These are phyloP conservation scores for Folsomia candida DNA, from an alignment of 2,888 invertebrate genomes.

Conservation along the genomic window DNA sequence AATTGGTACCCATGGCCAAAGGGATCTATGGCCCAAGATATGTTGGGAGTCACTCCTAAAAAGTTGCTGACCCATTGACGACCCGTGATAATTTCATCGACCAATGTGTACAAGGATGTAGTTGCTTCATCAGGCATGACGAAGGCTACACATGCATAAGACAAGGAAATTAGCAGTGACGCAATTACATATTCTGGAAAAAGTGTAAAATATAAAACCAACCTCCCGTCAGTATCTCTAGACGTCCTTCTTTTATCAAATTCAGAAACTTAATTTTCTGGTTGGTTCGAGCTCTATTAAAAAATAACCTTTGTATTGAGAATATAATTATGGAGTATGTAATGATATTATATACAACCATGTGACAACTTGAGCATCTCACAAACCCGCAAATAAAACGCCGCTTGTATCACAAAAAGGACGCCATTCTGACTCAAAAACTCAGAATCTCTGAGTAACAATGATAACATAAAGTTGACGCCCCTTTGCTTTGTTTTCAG, in stretches of 20 bases:
- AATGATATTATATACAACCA: no score
- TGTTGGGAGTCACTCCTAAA: background rate
- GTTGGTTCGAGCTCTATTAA: background rate
- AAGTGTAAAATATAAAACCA: background rate
- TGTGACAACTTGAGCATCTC: no score
- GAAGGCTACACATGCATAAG: background rate
- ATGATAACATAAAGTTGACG: no score
- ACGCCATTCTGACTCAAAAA: no score
- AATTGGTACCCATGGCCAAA: no score
- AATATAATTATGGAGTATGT: no score
- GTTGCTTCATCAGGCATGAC: background rate
- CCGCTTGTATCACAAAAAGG: no score
- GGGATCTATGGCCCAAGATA: background rate
- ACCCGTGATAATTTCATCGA: background rate
- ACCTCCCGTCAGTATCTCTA: background rate
- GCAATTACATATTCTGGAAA: background rate
- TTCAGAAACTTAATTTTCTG: conserved; percentile 1
- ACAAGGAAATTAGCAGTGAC: background rate
- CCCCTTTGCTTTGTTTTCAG: no score
- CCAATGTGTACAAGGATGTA: background rate
- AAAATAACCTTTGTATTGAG: no score
- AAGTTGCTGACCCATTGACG: background rate
- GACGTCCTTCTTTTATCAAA: background rate
- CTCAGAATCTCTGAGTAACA: no score
- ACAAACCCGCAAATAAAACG: no score